A percentile compares a stretch with the other conserved stretches of the same genome.
These are phyloP conservation scores for Tenthredo scrophulariae DNA, from an alignment of 2,888 invertebrate genomes.

Conservation along the genomic window DNA sequence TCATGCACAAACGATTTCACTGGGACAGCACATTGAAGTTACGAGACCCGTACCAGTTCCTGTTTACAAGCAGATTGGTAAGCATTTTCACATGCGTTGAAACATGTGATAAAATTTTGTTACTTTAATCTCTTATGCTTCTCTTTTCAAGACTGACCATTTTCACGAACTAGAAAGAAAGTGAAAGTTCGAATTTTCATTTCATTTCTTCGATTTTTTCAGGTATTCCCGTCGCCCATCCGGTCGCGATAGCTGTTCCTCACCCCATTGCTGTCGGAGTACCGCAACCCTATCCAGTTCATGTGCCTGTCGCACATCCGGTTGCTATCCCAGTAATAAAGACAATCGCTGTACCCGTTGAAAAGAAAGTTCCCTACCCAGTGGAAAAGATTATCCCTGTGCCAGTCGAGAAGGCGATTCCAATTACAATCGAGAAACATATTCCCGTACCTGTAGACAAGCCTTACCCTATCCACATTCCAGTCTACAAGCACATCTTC, in stretches of 20 bases:
- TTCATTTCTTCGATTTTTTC: not conserved
- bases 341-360: slow-evolving; percentile 84
- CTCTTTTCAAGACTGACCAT: not conserved
- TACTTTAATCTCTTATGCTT: not conserved
- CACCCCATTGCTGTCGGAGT: slow-evolving; percentile 81
- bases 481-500: slow-evolving; percentile 85
- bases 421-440: slow-evolving; percentile 85
- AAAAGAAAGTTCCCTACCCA: slow-evolving; percentile 86
- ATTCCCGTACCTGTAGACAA: slow-evolving; percentile 84
- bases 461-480: slow-evolving; percentile 85
- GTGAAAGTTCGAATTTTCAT: not conserved
- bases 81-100: slow-evolving; percentile 35
- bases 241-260: slow-evolving; percentile 82
- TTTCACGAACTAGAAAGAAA: not conserved
- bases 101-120: not conserved
- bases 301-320: slow-evolving; percentile 85
- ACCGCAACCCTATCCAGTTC: slow-evolving; percentile 85
- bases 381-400: slow-evolving; percentile 84
- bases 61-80: slow-evolving; percentile 83
- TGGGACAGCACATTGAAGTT: slow-evolving; percentile 84
- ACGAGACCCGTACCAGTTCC: slow-evolving; percentile 84
- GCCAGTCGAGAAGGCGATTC: slow-evolving; percentile 84
- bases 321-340: slow-evolving; percentile 85
- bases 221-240: slow-evolving; percentile 82
- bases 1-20: slow-evolving; percentile 79